These are phyloP conservation scores for Anguilla rostrata DNA, from an alignment of 2,113 vertebrate genomes.

Conservation along the genomic window DNA sequence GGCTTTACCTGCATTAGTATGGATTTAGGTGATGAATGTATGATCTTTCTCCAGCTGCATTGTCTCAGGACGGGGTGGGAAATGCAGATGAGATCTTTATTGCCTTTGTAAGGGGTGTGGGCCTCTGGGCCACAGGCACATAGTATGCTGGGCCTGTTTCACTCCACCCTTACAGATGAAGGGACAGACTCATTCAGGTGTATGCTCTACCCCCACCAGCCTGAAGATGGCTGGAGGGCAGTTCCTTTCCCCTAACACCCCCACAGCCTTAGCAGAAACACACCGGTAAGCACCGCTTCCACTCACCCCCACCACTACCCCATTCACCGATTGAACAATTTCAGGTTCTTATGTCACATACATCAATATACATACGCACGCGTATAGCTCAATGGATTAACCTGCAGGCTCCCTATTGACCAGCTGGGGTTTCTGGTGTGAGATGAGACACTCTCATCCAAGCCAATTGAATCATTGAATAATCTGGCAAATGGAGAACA, in stretches of 20 bases:
- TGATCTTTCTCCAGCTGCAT: slow-evolving; percentile 50
- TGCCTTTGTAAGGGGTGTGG: slow-evolving; percentile 35
- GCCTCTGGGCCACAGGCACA: slow-evolving; percentile 35
- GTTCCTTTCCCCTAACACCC: neutral
- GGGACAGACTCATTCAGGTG: slow-evolving; percentile 25
- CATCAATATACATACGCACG: neutral
- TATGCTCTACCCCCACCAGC: neutral
- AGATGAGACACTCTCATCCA: no score
- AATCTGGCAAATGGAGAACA: no score
- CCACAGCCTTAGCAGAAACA: slow-evolving; percentile 1
- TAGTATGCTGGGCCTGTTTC: slow-evolving; percentile 41
- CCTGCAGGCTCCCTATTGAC: no score
- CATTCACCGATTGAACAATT: neutral
- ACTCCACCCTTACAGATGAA: slow-evolving; percentile 32
- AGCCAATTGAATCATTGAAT: no score
- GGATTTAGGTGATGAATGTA: slow-evolving; percentile 51
- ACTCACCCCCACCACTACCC: neutral
- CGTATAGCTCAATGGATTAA: neutral
- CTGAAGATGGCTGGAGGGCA: slow-evolving; percentile 17
- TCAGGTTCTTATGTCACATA: neutral
- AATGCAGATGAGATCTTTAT: slow-evolving; percentile 43
- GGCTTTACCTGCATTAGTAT: slow-evolving; percentile 63
- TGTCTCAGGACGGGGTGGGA: slow-evolving; percentile 45
- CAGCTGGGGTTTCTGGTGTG: no score
- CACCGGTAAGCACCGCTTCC: neutral